Conservation (phyloP, 1,140 invertebrate genomes). For the Babylonia areolata region DNA sequence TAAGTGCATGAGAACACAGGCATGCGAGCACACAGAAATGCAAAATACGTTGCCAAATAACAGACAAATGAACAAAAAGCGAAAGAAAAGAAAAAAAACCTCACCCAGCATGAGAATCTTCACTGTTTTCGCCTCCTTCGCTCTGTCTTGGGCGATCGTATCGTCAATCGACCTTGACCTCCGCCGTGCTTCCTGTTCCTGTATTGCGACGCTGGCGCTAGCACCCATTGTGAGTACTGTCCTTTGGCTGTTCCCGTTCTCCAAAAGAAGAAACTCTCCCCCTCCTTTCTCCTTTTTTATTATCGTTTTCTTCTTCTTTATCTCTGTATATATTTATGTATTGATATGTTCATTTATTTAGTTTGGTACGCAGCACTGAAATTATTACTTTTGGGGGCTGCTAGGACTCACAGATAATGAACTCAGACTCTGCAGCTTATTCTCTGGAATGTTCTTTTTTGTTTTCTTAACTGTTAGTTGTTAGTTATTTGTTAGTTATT, state of each 20-base stretch:
- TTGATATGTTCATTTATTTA: not conserved
- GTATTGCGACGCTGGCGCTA: slow-evolving; percentile 37
- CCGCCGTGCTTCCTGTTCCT: slow-evolving; percentile 45
- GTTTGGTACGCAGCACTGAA: too few relatives aligned
- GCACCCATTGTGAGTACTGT: slow-evolving; percentile 29
- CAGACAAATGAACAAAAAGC: not conserved
- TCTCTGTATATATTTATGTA: not conserved
- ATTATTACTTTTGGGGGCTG: too few relatives aligned
- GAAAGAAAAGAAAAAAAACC: slow-evolving; percentile 4
- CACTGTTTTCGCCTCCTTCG: slow-evolving; percentile 34
- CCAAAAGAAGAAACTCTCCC: too few relatives aligned
- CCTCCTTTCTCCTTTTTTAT: not conserved
- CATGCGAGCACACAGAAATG: too few relatives aligned
- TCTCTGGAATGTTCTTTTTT: too few relatives aligned
- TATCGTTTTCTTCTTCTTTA: not conserved
- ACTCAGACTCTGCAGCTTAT: too few relatives aligned
- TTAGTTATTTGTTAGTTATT: too few relatives aligned
- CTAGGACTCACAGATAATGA: too few relatives aligned
- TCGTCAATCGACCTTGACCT: slow-evolving; percentile 50
- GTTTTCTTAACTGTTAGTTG: too few relatives aligned
- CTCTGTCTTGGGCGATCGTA: slow-evolving; percentile 37
- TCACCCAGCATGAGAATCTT: slow-evolving; percentile 49
- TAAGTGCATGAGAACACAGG: too few relatives aligned
- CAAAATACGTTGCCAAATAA: too few relatives aligned
- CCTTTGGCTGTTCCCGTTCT: not conserved